Base-by-base conservation (phyloP, 1,140 invertebrate genomes). In the Venustaconcha ellipsiformis region DNA sequence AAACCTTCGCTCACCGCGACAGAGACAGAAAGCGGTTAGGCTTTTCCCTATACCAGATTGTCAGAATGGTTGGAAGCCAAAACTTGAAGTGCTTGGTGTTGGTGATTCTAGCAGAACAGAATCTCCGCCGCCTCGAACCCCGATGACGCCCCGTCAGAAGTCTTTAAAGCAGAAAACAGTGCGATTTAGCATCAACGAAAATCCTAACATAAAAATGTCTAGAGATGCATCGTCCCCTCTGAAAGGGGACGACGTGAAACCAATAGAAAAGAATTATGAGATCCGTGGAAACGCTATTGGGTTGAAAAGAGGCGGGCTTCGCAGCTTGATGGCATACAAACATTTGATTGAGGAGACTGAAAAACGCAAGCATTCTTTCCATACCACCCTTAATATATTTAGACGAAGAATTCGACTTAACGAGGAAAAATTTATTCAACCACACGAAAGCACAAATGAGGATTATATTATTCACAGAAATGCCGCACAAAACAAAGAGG, bases 401-500 rank as follows among this genome's bases (percentile, higher is more conserved):
- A 13, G 70, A 60, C 75, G 75, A 13, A 23, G 75, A 67, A 77
- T 77, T 30, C 72, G 67, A 67, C 75, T 72, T 37, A 77, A 77
- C n/a, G 70, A 77, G 37, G 75, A 77, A 62, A 77, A 72, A 55
- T 77, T 77, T 68, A 77, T 77, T 62, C 75, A 77, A 48, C 75
- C 75, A 15, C 72, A 77, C 57, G 75, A 77, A 67, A 55, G 64
- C 15, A 77, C 70, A 5, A 57, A 70, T n/a, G 75, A 77, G 57
- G 75, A 77, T 77, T 77, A 77, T 63, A 66, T 77, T 23, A 72
- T 77, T 18, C 69, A 77, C 62, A 30, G 57, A 48, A 23, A 57
- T n/a, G 62, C 65, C 13, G 63, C 75, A 57, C 69, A 70, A 67
- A 67, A 72, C 13, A 56, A 64, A 63, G 75, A 77, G 12, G 59